Base-by-base conservation (phyloP, 2,113 vertebrate species). In the Salvelinus sp. region DNA sequence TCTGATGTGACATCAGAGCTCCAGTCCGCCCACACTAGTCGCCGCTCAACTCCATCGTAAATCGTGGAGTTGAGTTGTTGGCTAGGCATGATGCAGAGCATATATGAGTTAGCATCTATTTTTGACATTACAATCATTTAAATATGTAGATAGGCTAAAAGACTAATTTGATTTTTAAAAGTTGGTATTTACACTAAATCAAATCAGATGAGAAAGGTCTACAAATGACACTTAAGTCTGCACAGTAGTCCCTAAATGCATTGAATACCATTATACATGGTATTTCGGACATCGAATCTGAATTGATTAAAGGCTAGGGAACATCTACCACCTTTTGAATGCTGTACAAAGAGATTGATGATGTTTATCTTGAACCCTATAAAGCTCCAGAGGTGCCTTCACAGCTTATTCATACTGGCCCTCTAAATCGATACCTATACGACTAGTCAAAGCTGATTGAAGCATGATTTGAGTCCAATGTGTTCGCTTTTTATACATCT, bases 281-380 rank as follows among this genome's bases (percentile, higher is more conserved):
- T 27, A 74, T 73, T 79, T 75, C 78, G 75, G 77, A 74, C 82
- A 80, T 48, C 74, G 75, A 83, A 81, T 86, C 77, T 74, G 69
- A 76, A 82, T 86, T 90, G 85, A 90, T 90, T 86, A 90, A 85
- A 86, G 62, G 47, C 81, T 88, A 79, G 74, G 77, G 83, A 85
- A 88, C 89, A 90, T 90, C 90, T 90, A 88, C 82, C 83, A 85
- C 78, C 72, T 77, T 83, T 76, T 88, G 83, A 88, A 80, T 79
- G 81, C 79, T 80, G 82, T 68, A 83, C 82, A 87, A 80, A 88
- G 80, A 89, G 85, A 91, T 90, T 82, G 88, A 90, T 91, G 89
- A 82, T 89, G 87, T 90, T 91, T 88, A 90, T 86, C 85, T 83
- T 86, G 84, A 83, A 18, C 86, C 85, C 84, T 86, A 82, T 89